These are phyloP conservation scores for Phalera bucephala DNA, from an alignment of 2,888 invertebrate genomes.

Conservation along the genomic window DNA sequence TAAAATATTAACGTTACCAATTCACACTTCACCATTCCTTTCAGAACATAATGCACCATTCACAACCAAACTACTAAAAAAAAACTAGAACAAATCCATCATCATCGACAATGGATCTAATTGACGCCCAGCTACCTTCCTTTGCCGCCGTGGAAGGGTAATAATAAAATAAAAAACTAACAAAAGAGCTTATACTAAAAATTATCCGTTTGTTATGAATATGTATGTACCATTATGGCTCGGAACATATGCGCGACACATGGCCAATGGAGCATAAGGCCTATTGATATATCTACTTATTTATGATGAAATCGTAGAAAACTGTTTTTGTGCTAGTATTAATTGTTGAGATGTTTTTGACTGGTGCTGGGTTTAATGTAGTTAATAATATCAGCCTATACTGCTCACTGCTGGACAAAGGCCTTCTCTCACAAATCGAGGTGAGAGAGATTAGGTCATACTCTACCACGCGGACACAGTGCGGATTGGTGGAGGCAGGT, in stretches of 20 bases:
- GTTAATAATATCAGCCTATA: too few species aligned
- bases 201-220: slow-evolving; percentile 65
- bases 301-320: slow-evolving; percentile 5
- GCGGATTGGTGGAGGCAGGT: too few species aligned
- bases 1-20: too few species aligned
- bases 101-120: slow-evolving; percentile 51
- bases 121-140: slow-evolving; percentile 62
- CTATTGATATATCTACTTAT: slow-evolving; percentile 35
- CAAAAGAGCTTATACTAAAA: slow-evolving; percentile 63
- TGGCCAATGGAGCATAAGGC: slow-evolving; percentile 65
- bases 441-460: too few species aligned
- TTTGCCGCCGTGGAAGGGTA: slow-evolving; percentile 56
- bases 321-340: slow-evolving; percentile 8
- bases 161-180: slow-evolving; percentile 45
- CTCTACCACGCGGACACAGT: too few species aligned
- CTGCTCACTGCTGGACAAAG: too few species aligned
- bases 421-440: too few species aligned
- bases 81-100: slow-evolving; percentile 40
- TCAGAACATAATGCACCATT: slow-evolving; percentile 3
- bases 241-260: slow-evolving; percentile 67
- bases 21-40: too few species aligned
- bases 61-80: slow-evolving; percentile 12
- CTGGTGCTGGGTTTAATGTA: too few species aligned
- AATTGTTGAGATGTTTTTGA: slow-evolving; percentile 1
- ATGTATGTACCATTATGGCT: slow-evolving; percentile 54